A percentile compares a stretch with the other conserved stretches of the same genome.
These are phyloP conservation scores for Dynastes hyllus DNA, from an alignment of 2,888 invertebrate genomes.

Conservation along the genomic window DNA sequence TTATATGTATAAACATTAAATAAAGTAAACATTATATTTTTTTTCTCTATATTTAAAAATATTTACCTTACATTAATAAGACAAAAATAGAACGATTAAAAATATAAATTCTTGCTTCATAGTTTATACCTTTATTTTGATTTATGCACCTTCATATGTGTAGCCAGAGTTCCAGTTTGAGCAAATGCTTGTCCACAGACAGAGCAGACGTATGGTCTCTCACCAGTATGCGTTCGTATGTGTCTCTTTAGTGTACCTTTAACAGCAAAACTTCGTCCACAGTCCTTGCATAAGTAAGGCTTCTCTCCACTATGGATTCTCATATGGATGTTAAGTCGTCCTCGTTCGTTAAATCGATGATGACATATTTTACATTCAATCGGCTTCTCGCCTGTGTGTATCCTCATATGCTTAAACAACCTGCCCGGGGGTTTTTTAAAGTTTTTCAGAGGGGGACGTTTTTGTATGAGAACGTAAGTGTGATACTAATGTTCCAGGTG, in stretches of 20 bases:
- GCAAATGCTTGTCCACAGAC: not conserved
- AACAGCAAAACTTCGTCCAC: not conserved
- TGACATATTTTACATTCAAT: slow-evolving; percentile 15
- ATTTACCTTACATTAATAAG: too few relatives aligned
- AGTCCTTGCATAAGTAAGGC: not conserved
- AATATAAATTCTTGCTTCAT: too few relatives aligned
- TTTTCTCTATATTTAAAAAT: too few relatives aligned
- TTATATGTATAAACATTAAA: too few relatives aligned
- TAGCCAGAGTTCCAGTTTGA: not conserved
- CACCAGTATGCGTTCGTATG: not conserved
- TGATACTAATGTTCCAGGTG: too few relatives aligned
- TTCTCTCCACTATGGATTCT: not conserved
- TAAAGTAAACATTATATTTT: too few relatives aligned
- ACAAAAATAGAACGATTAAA: too few relatives aligned
- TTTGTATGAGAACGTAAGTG: slow-evolving; percentile 59
- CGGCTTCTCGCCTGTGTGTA: slow-evolving; percentile 61
- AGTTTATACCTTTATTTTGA: too few relatives aligned
- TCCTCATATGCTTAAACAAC: slow-evolving; percentile 64
- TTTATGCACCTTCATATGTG: not conserved
- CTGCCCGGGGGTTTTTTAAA: too few relatives aligned
- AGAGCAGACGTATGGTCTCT: not conserved
- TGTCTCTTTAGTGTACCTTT: not conserved
- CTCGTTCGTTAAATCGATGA: not conserved
- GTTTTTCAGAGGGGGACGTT: too few relatives aligned
- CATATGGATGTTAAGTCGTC: not conserved